Base-by-base conservation (phyloP, 2,797 vertebrate genomes). In the Malacoctenus gilli region DNA sequence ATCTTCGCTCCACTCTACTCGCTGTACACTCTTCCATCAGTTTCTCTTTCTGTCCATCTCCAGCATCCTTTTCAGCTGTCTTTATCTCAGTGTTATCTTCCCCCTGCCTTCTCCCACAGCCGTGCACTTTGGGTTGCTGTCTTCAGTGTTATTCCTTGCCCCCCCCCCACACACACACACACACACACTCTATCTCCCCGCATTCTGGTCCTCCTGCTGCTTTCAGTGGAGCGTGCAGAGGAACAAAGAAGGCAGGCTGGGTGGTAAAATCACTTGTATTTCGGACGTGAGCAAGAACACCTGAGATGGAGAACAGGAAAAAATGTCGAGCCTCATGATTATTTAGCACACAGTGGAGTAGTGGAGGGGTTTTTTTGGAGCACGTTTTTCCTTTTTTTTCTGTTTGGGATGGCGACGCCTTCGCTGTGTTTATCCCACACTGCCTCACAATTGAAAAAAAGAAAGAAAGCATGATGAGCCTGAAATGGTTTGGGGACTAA, bases 401-500 rank as follows among this genome's bases (percentile, higher is more conserved):
- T 30, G 49, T 14, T 47, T 25, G 18, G 8, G 28, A 32, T 35
- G 18, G 28, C 20, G 41, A 20, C 59, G 60, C 3, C 13, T 67
- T 70, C 31, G 34, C 37, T 59, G 66, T 63, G 34, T 62, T 75
- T 66, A 65, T 72, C 61, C 50, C 44, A 65, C 49, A 54, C 12
- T 35, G 49, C 25, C 18, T 41, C 69, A 61, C 35, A 59, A 60
- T 12, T 22, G 55, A 65, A 48, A 62, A 69, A 12, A n/a, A n/a
- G n/a, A n/a, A n/a, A n/a, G n/a, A n/a, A 4, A 4, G 66, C 42
- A 73, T 59, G 36, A 83, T 70, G 50, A 74, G 68, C 44, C 59
- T 52, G 59, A 72, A 68, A 74, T 23, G 30, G 52, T 63, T 77
- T 30, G 38, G 66, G 34, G 34, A 67, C 70, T 76, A 75, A 82